Conservation (phyloP, 2,888 invertebrate species). For the Hoplodrina ambigua region DNA sequence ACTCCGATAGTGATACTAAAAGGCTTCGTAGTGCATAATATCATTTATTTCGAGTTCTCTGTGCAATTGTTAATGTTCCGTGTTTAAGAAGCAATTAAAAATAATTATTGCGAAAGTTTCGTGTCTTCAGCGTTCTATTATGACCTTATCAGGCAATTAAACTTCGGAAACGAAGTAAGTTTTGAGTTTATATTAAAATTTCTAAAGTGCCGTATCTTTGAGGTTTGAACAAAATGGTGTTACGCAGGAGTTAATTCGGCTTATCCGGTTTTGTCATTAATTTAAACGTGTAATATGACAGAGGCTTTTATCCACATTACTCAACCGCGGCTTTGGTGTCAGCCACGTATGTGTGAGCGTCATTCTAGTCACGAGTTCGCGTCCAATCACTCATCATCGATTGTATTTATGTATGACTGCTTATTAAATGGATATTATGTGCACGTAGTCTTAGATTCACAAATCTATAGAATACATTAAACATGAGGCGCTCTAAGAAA, state of each 20-base stretch:
- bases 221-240: slow-evolving; percentile 20
- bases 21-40: slow-evolving; percentile 42
- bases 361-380: slow-evolving; percentile 34
- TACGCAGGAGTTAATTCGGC: slow-evolving; percentile 26
- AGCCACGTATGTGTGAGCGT: slow-evolving; percentile 10
- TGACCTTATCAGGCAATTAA: slow-evolving; percentile 45
- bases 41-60: slow-evolving; percentile 39
- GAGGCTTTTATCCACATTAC: slow-evolving; percentile 18
- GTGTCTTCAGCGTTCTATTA: slow-evolving; percentile 47
- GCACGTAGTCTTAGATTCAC: slow-evolving; percentile 4
- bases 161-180: slow-evolving; percentile 44
- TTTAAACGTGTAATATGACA: slow-evolving; percentile 36
- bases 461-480: slow-evolving; percentile 11
- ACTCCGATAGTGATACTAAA: slow-evolving; percentile 56
- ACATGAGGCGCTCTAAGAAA: background rate
- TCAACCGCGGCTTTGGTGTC: slow-evolving; percentile 19
- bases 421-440: slow-evolving; percentile 24
- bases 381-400: slow-evolving; percentile 24
- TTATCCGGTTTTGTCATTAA: slow-evolving; percentile 33
- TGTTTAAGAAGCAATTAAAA: slow-evolving; percentile 53
- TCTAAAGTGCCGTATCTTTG: slow-evolving; percentile 30
- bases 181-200: slow-evolving; percentile 43
- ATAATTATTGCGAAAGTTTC: slow-evolving; percentile 55
- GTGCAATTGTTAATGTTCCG: slow-evolving; percentile 49
- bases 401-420: slow-evolving; percentile 23